Evolutionary conservation across 2,113 vertebrate species (phyloP).

Genomic region (Ovis aries): DNA sequence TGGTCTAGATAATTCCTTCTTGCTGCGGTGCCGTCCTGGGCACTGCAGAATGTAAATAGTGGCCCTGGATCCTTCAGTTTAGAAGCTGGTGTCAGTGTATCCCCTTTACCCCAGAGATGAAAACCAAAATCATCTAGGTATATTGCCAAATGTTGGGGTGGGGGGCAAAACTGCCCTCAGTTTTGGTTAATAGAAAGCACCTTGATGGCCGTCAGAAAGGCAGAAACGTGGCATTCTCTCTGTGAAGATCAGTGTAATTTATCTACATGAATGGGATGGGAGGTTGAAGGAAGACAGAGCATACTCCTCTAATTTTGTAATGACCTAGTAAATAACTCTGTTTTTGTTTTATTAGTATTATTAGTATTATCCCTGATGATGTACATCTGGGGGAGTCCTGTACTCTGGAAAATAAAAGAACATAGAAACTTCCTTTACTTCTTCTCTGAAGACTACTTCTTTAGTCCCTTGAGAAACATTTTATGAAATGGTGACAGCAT

Average conservation of each 20-base stretch:
- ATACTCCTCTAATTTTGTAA: not conserved
- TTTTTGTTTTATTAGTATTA: not conserved
- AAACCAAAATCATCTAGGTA: not conserved
- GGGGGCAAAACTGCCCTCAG: not conserved
- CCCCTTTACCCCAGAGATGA: not conserved
- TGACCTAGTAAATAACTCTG: not conserved
- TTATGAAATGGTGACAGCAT: not conserved
- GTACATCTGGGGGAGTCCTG: not conserved
- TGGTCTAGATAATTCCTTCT: not conserved
- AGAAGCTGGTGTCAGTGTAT: not conserved
- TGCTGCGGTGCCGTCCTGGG: not conserved
- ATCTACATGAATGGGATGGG: not conserved
- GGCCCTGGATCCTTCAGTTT: not conserved
- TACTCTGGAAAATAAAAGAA: not conserved
- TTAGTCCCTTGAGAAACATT: not conserved
- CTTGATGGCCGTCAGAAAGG: not conserved
- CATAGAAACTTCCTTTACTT: not conserved
- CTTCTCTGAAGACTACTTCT: not conserved
- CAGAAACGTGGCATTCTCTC: not conserved
- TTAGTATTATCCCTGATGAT: not conserved
- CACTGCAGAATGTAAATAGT: not conserved
- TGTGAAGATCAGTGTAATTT: not conserved
- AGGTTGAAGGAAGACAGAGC: not conserved
- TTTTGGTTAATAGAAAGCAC: not conserved
- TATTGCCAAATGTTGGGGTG: not conserved